phyloP scores from a whole-genome alignment of 1,140 invertebrate species.

The Hermatobates lingyangjiaoensis region DNA sequence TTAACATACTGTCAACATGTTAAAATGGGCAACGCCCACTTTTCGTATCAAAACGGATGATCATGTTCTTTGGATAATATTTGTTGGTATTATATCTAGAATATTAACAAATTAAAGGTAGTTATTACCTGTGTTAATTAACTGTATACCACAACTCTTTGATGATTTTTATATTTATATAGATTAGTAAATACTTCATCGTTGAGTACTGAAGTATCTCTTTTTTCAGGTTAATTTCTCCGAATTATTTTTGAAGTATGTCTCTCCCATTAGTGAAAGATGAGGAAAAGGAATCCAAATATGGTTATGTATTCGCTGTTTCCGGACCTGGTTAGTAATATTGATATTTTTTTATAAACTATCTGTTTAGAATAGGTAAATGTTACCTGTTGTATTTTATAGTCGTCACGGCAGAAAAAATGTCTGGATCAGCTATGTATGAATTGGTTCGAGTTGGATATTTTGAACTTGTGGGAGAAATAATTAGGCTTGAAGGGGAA shows the following conservation, averaged over 20 bases:
- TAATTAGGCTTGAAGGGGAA: slow-evolving; percentile 96
- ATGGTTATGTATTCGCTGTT: slow-evolving; percentile 90
- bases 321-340: slow-evolving; percentile 76
- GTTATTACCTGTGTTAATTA: too few relatives aligned
- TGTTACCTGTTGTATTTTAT: slow-evolving; percentile 18
- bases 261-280: slow-evolving; percentile 51
- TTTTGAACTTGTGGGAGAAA: slow-evolving; percentile 94
- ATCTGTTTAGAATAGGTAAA: not conserved
- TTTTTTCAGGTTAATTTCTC: not conserved
- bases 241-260: slow-evolving; percentile 3
- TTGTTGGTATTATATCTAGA: too few relatives aligned
- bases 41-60: too few relatives aligned
- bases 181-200: too few relatives aligned
- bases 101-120: too few relatives aligned
- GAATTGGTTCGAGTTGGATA: slow-evolving; percentile 98
- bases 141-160: too few relatives aligned
- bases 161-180: too few relatives aligned
- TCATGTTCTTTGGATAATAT: too few relatives aligned
- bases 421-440: slow-evolving; percentile 99
- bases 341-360: not conserved
- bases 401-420: slow-evolving; percentile 98
- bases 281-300: slow-evolving; percentile 71
- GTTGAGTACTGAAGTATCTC: not conserved
- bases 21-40: slow-evolving; percentile 10
- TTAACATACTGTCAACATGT: not conserved